phyloP scores from a whole-genome alignment of 2,113 vertebrate genomes.

The Pseudorasbora parva region DNA sequence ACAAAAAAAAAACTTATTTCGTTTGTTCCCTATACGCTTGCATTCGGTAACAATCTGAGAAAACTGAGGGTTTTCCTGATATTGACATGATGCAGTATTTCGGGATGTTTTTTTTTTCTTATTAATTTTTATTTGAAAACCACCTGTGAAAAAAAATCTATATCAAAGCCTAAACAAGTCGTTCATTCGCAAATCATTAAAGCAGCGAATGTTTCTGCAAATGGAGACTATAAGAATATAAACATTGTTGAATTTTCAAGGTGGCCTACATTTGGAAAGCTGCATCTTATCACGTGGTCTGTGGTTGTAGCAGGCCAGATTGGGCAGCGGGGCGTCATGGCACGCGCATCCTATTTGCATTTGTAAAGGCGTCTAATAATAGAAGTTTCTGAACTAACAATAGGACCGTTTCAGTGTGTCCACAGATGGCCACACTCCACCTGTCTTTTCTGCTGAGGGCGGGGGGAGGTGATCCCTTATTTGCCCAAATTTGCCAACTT shows the following conservation, averaged over 20 bases:
- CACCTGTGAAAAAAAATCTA: not conserved
- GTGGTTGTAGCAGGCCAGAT: constrained; percentile 56
- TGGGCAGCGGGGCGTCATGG: constrained; percentile 71
- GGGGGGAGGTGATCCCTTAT: not conserved
- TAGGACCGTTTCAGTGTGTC: constrained; percentile 66
- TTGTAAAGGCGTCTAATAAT: constrained; percentile 74
- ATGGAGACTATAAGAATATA: not conserved
- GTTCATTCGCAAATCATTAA: not conserved
- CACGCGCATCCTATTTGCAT: constrained; percentile 80
- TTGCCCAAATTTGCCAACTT: not conserved
- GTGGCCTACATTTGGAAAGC: constrained; percentile 53
- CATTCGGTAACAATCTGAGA: not conserved
- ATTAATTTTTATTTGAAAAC: not conserved
- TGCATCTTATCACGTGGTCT: constrained; percentile 71
- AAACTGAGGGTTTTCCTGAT: not conserved
- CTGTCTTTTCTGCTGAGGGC: constrained; percentile 67
- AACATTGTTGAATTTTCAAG: constrained; percentile 7
- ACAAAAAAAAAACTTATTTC: constrained; percentile 54
- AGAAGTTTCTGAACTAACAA: constrained; percentile 72
- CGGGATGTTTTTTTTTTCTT: not conserved
- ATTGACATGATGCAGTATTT: not conserved
- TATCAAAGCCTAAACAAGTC: not conserved
- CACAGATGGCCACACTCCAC: constrained; percentile 79
- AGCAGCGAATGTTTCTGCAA: not conserved
- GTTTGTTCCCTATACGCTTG: constrained; percentile 16